phyloP scores from a whole-genome alignment of 2,888 invertebrate genomes.

The Acronicta leporina region DNA sequence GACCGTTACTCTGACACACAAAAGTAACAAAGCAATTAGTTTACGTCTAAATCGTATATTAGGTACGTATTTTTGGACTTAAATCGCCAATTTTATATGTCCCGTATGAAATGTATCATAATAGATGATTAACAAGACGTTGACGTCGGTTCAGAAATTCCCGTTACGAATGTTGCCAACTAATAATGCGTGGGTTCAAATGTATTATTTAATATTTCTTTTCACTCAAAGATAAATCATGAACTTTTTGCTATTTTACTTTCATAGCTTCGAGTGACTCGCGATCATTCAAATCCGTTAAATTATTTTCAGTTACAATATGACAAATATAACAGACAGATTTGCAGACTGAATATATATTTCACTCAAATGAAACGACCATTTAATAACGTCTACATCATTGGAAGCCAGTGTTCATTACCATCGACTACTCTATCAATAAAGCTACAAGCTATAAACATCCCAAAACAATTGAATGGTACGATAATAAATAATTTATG shows the following conservation, averaged over 20 bases:
- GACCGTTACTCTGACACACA: slow-evolving; percentile 24
- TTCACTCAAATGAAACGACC: slow-evolving; percentile 28
- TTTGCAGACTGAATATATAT: slow-evolving; percentile 26
- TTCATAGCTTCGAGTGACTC: too few relatives aligned
- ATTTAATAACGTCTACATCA: slow-evolving; percentile 35
- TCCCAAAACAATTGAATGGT: slow-evolving; percentile 64
- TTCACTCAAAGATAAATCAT: too few relatives aligned
- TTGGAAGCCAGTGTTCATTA: slow-evolving; percentile 36
- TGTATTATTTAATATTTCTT: too few relatives aligned
- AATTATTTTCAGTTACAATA: slow-evolving; percentile 14
- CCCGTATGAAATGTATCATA: slow-evolving; percentile 5
- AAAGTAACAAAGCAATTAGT: slow-evolving; percentile 36
- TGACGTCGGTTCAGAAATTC: slow-evolving; percentile 4
- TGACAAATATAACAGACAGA: slow-evolving; percentile 14
- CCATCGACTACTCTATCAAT: slow-evolving; percentile 55
- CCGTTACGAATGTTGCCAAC: too few relatives aligned
- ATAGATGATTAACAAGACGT: slow-evolving; percentile 1
- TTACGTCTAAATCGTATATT: slow-evolving; percentile 28
- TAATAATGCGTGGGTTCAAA: too few relatives aligned
- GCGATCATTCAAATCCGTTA: neutral
- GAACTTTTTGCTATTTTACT: too few relatives aligned
- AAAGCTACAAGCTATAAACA: slow-evolving; percentile 57
- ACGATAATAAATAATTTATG: slow-evolving; percentile 70
- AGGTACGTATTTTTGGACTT: slow-evolving; percentile 14
- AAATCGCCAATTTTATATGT: neutral